Base-by-base conservation (phyloP, 2,113 vertebrate genomes). In the Seriola quinqueradiata region DNA sequence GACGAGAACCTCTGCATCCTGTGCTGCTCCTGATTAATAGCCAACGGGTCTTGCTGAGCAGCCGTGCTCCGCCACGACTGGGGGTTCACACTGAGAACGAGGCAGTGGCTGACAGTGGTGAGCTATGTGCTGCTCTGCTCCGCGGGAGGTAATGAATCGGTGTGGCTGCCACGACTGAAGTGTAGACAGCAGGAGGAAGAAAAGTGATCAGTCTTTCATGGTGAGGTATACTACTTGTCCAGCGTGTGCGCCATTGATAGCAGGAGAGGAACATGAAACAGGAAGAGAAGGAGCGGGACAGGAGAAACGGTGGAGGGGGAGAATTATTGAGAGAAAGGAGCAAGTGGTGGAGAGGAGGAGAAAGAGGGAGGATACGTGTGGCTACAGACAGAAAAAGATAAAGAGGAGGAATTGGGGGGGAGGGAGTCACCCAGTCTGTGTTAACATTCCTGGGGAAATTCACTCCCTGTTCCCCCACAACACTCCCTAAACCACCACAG, bases 131-230 rank as follows among this genome's bases (percentile, higher is more conserved):
- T 19, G 81, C 89, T 83, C 85, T 6, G 89, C 90, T 79, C 82
- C 58, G 21, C 13, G 52, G 91, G 89, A 88, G 87, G 88, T 87
- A 87, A 91, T 93, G 90, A 89, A 93, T 93, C 73, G 72, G 80
- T 60, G 75, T 68, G 83, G 61, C 86, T 81, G 87, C 83, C 78
- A 8, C 38, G 52, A 75, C 79, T 82, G 76, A 79, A 77, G 88
- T 81, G 77, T 64, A 58, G 92, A 90, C 90, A 89, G 87, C 89
- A 59, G 67, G 79, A 77, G 83, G 83, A 89, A 78, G 80, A 75
- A 69, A 84, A 87, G 88, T 65, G 83, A 92, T 91, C 91, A 77
- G 84, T 91, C 90, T 92, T 91, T 87, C 60, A 73, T 77, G 57
- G 66, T 60, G 75, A 75, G 66, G 64, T 58, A 28, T 28, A 32